Evolutionary conservation across 2,888 invertebrate species (phyloP), one percentile per base, ranked within the genome.

Genomic region (Drosophila putrida): DNA sequence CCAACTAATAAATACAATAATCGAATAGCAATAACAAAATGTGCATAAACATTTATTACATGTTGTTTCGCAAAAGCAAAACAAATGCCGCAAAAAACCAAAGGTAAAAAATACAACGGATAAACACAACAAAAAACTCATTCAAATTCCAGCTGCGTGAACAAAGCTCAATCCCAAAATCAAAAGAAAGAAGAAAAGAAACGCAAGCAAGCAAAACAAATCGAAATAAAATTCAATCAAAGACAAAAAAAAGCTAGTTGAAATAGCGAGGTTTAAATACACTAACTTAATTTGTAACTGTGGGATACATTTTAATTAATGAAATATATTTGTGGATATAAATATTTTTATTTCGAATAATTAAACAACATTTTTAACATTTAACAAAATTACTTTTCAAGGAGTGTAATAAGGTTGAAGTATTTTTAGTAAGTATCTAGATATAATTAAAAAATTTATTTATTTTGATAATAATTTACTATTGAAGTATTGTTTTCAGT

Each of bases 11-110:
- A 86, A 80, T 74, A 72, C 80, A 71, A 65, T 65, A 71, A 74
- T 60, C 47, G 38, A 71, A 41, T 46, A 36, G 31, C 69, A 46
- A 50, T 43, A 78, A 49, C 53, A 57, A 71, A 62, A 61, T 68
- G 50, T 68, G 55, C 36, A 61, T 50, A 46, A 33, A 68, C 41
- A 58, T 85, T 78, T 71, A 71, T 82, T 68, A 65, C 66, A 64
- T 59, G 68, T 58, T 62, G 75, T 83, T 83, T 85, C 79, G 86
- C 85, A 83, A 78, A 83, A 71, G 47, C 58, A 54, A 60, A 68
- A 77, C 70, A 65, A 76, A 64, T 33, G 54, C 47, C 67, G 47
- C 63, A 68, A 74, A 78, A 78, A 62, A 43, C 36, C 63, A 51
- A 49, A 57, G 64, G 53, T 39, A 39, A 57, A 50, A 49, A 58